phyloP scores from a whole-genome alignment of 2,797 vertebrate species.

The Halcyon badia region DNA sequence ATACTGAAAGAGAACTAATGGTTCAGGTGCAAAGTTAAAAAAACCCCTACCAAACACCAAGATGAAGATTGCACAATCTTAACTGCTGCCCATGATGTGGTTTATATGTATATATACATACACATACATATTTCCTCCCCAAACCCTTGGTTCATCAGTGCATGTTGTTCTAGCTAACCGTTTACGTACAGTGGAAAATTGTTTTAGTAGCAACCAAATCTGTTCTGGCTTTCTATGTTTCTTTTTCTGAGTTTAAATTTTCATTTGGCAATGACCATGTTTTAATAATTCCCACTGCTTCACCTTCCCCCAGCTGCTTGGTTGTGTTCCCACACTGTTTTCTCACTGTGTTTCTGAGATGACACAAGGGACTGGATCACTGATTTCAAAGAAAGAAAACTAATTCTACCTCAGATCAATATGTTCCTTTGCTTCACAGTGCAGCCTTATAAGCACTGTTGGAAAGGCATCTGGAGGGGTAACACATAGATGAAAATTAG shows the following conservation, averaged over 20 bases:
- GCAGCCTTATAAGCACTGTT: not conserved
- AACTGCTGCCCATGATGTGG: not conserved
- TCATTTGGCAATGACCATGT: not conserved
- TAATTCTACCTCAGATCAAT: not conserved
- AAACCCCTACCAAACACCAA: not conserved
- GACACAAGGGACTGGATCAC: not conserved
- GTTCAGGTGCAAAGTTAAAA: not conserved
- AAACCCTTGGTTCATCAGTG: not conserved
- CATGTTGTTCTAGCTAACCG: not conserved
- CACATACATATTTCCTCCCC: not conserved
- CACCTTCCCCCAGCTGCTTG: constrained; percentile 19
- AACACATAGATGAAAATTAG: not conserved
- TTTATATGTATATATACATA: not conserved
- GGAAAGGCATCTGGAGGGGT: not conserved
- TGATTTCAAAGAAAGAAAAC: not conserved
- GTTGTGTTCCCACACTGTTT: not conserved
- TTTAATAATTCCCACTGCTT: not conserved
- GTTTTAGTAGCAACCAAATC: not conserved
- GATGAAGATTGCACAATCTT: not conserved
- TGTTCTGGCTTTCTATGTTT: not conserved
- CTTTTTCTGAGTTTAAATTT: not conserved
- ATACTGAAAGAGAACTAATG: not conserved
- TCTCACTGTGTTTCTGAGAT: not conserved
- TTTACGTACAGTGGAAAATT: not conserved
- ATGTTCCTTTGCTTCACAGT: not conserved